A percentile compares a stretch with the other conserved stretches of the same genome.
Conservation (phyloP, 2,797 vertebrate species). For the Adrianichthys oophorus region DNA sequence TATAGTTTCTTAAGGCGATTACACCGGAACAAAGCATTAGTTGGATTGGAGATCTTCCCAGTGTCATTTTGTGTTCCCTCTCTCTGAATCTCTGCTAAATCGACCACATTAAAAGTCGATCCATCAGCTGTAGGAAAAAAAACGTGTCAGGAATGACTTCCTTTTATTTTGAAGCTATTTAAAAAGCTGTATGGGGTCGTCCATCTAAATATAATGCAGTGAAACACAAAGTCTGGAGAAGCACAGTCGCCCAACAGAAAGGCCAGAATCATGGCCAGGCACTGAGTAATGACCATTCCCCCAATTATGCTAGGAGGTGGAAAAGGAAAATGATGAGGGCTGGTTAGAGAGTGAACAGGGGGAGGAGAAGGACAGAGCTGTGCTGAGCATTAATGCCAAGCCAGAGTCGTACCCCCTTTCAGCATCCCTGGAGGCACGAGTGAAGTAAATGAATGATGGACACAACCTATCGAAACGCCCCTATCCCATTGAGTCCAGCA, state of each 20-base stretch:
- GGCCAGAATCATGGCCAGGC: conserved; percentile 51
- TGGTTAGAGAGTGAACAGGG: conserved; percentile 38
- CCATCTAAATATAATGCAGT: conserved; percentile 43
- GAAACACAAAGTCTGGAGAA: conserved; percentile 47
- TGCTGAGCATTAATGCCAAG: conserved; percentile 48
- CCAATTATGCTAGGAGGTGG: conserved; percentile 45
- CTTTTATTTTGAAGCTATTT: conserved; percentile 35
- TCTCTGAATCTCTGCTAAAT: conserved; percentile 43
- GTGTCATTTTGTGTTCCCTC: conserved; percentile 55
- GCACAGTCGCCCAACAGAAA: conserved; percentile 53
- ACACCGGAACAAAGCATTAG: conserved; percentile 55
- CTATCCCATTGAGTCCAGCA: conserved; percentile 68
- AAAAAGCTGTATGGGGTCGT: conserved; percentile 49
- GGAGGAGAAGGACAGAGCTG: conserved; percentile 48
- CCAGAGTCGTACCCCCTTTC: conserved; percentile 60
- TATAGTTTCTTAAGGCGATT: conserved; percentile 50
- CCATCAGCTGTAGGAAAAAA: conserved; percentile 46
- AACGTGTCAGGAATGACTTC: conserved; percentile 57
- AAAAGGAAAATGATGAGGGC: conserved; percentile 37
- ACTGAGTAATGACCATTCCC: conserved; percentile 52
- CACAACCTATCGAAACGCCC: conserved; percentile 70
- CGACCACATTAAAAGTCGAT: conserved; percentile 66
- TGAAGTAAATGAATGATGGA: conserved; percentile 78
- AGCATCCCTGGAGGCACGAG: conserved; percentile 62
- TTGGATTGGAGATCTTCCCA: conserved; percentile 44